A percentile compares a stretch with the other conserved stretches of the same genome.
Evolutionary conservation across 2,888 invertebrate species (phyloP).

Genomic region (Spilosoma lubricipeda): DNA sequence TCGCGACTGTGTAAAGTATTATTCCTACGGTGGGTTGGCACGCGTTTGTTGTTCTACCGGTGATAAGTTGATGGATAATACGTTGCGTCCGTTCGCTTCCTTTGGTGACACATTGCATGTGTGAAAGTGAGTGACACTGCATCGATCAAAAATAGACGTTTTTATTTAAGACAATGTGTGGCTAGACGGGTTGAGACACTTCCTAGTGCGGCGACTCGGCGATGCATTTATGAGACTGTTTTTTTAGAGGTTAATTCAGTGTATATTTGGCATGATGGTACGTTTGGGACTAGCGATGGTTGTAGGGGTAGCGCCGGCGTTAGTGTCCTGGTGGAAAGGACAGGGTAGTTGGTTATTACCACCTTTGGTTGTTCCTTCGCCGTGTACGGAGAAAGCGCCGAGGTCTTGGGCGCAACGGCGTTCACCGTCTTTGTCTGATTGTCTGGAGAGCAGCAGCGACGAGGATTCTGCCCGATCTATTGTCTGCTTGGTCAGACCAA

Average conservation of each 20-base stretch:
- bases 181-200: slow-evolving; percentile 49
- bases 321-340: slow-evolving; percentile 83
- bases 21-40: slow-evolving; percentile 48
- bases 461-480: slow-evolving; percentile 81
- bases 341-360: slow-evolving; percentile 66
- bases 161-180: slow-evolving; percentile 73
- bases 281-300: slow-evolving; percentile 82
- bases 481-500: slow-evolving; percentile 81
- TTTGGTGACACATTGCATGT: slow-evolving; percentile 68
- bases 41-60: slow-evolving; percentile 47
- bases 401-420: slow-evolving; percentile 72
- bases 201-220: slow-evolving; percentile 57
- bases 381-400: slow-evolving; percentile 65
- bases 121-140: slow-evolving; percentile 73
- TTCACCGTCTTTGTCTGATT: slow-evolving; percentile 83
- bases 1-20: slow-evolving; percentile 42
- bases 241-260: slow-evolving; percentile 22
- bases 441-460: slow-evolving; percentile 80
- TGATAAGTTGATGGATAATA: slow-evolving; percentile 68
- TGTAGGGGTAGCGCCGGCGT: slow-evolving; percentile 82
- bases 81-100: slow-evolving; percentile 62
- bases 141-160: slow-evolving; percentile 76
- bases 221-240: slow-evolving; percentile 47
- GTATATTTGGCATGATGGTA: slow-evolving; percentile 68
- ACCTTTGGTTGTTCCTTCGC: slow-evolving; percentile 60